Evolutionary conservation across 2,888 invertebrate genomes (phyloP).

Genomic region (Tanypteryx hageni): DNA sequence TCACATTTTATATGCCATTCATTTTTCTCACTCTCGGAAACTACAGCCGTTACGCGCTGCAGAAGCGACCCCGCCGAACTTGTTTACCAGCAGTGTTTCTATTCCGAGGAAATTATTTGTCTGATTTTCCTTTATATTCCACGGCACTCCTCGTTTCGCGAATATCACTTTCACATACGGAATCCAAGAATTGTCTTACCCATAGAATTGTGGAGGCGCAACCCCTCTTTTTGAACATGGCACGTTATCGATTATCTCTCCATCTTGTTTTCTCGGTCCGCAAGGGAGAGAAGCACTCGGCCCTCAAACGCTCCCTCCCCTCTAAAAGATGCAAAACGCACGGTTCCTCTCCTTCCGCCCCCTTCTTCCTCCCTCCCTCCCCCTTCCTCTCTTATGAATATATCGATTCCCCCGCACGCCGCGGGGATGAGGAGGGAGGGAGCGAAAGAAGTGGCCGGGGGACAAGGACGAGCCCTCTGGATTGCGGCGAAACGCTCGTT

Average conservation of each 20-base stretch:
- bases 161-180: too few relatives aligned
- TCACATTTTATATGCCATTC: too few relatives aligned
- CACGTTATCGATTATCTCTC: slow-evolving; percentile 56
- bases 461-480: not conserved
- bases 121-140: too few relatives aligned
- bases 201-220: too few relatives aligned
- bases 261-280: slow-evolving; percentile 60
- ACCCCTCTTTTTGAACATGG: slow-evolving; percentile 12
- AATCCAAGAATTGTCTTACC: too few relatives aligned
- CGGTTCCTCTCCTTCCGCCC: not conserved
- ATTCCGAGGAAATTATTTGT: too few relatives aligned
- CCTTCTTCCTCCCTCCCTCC: not conserved
- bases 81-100: too few relatives aligned
- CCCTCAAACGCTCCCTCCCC: slow-evolving; percentile 20
- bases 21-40: too few relatives aligned
- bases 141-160: too few relatives aligned
- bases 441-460: slow-evolving; percentile 4
- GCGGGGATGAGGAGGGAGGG: not conserved
- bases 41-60: too few relatives aligned
- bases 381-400: not conserved
- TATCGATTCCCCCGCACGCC: slow-evolving; percentile 20
- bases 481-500: not conserved
- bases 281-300: slow-evolving; percentile 35
- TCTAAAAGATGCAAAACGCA: slow-evolving; percentile 32
- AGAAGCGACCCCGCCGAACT: too few relatives aligned